phyloP scores from a whole-genome alignment of 2,888 invertebrate species.

The Mythimna albipuncta region DNA sequence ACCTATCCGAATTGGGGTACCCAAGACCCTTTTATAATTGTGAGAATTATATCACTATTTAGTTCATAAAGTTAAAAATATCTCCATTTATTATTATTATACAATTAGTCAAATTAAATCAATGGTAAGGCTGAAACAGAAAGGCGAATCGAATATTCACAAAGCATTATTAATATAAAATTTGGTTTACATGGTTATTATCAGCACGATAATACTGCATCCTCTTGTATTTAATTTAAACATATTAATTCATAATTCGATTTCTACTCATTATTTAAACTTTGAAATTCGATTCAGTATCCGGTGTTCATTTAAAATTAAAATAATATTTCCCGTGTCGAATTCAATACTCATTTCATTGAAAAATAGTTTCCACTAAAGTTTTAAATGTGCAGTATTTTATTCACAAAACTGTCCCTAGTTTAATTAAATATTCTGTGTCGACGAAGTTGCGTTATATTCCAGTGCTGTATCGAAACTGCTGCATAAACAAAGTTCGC shows the following conservation, averaged over 20 bases:
- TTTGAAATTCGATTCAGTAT: neutral
- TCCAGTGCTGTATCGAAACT: conserved; percentile 45
- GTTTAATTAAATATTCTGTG: conserved; percentile 59
- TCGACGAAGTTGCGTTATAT: conserved; percentile 39
- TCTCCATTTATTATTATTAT: too few species aligned
- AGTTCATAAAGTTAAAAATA: too few species aligned
- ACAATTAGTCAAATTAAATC: too few species aligned
- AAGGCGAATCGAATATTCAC: too few species aligned
- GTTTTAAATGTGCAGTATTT: conserved; percentile 43
- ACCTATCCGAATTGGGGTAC: too few species aligned
- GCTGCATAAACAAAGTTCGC: conserved; percentile 39
- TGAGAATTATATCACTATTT: too few species aligned
- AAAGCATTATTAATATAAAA: too few species aligned
- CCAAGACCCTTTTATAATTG: too few species aligned
- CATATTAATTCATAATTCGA: conserved; percentile 10
- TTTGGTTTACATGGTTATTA: too few species aligned
- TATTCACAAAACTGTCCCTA: conserved; percentile 37
- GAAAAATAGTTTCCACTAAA: conserved; percentile 22
- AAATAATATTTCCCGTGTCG: neutral
- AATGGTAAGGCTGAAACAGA: too few species aligned
- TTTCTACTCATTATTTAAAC: conserved; percentile 22
- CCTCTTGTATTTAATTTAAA: neutral
- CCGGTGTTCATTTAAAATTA: conserved; percentile 20
- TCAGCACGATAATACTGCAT: too few species aligned
- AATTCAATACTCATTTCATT: conserved; percentile 22